Conservation (phyloP, 1,140 invertebrate species). For the Oryzaephilus surinamensis region DNA sequence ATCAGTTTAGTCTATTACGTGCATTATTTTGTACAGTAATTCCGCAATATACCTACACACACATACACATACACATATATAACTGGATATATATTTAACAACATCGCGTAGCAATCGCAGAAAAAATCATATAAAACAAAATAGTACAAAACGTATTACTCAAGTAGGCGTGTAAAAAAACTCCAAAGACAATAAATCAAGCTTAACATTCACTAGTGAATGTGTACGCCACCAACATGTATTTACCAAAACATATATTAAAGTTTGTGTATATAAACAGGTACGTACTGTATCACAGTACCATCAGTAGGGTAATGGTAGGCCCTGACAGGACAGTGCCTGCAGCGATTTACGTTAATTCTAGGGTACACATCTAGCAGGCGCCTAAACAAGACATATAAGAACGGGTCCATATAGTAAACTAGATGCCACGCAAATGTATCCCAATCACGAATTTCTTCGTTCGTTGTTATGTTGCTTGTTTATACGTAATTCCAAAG, state of each 20-base stretch:
- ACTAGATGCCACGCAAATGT: no score
- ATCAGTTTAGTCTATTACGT: no score
- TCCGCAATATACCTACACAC: no score
- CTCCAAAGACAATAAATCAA: slow-evolving; percentile 13
- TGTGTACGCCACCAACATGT: slow-evolving; percentile 22
- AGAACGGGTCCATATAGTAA: no score
- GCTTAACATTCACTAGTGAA: neutral
- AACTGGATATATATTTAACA: no score
- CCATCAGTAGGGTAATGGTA: slow-evolving; percentile 22
- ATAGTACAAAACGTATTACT: neutral
- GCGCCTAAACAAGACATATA: slow-evolving; percentile 27
- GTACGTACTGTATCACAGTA: slow-evolving; percentile 12
- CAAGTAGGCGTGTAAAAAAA: slow-evolving; percentile 11
- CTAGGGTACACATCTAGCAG: slow-evolving; percentile 19
- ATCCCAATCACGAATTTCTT: no score
- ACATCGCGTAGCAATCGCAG: slow-evolving; percentile 1
- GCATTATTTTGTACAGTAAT: no score
- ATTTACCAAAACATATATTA: slow-evolving; percentile 24
- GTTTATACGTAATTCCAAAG: no score
- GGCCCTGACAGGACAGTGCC: slow-evolving; percentile 21
- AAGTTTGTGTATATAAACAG: neutral
- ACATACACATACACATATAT: no score
- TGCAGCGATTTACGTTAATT: slow-evolving; percentile 16
- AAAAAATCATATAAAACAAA: neutral
- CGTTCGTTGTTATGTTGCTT: no score